Conservation (phyloP, 2,113 vertebrate species). For the Rhynchopsitta pachyrhyncha region DNA sequence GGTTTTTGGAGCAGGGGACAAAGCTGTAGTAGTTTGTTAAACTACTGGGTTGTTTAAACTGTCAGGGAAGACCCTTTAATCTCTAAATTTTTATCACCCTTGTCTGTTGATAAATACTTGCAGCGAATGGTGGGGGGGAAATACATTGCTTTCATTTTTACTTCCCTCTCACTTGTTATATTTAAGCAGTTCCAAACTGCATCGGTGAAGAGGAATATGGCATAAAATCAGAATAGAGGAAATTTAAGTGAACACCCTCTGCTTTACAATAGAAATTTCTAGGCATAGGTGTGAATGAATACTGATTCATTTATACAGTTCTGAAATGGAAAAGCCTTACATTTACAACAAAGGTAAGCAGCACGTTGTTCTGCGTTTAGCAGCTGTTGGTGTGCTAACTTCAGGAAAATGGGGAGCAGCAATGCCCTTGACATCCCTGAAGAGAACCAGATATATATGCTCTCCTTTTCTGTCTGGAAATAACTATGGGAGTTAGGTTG, state of each 20-base stretch:
- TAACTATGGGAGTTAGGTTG: background rate
- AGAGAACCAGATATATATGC: background rate
- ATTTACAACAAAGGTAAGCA: background rate
- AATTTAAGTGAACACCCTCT: constrained; percentile 10
- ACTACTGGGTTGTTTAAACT: background rate
- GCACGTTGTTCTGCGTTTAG: background rate
- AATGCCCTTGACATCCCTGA: background rate
- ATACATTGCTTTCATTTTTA: background rate
- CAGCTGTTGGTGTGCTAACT: background rate
- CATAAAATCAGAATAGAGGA: constrained; percentile 62
- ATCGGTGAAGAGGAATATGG: background rate
- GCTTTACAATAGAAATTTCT: background rate
- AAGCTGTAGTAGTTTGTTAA: background rate
- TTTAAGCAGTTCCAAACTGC: background rate
- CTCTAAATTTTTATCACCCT: constrained; percentile 34
- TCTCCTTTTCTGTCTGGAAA: background rate
- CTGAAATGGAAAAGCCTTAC: background rate
- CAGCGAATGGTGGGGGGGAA: background rate
- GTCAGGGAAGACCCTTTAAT: constrained; percentile 25
- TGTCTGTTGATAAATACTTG: constrained; percentile 33
- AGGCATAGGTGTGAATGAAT: background rate
- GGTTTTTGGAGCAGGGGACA: background rate
- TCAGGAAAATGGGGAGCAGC: background rate
- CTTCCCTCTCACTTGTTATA: background rate
- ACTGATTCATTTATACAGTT: background rate